These are phyloP conservation scores for Saccopteryx leptura DNA, from an alignment of 2,113 vertebrate species.

Conservation along the genomic window DNA sequence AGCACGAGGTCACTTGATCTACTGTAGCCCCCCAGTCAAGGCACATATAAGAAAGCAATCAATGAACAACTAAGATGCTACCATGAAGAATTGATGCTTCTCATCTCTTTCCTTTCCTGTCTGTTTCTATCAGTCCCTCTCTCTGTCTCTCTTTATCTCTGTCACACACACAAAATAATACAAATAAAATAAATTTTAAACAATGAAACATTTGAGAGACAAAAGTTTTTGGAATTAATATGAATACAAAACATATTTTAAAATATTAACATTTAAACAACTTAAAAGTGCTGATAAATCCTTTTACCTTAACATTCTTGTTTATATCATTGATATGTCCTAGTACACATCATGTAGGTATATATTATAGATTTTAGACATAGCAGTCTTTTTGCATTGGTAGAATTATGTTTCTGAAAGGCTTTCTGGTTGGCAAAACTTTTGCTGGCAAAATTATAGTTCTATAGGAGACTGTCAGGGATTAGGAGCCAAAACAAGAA, in stretches of 20 bases:
- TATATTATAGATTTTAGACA: neutral
- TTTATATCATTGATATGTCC: neutral
- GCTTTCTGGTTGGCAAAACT: constrained; percentile 1
- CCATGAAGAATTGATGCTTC: too few species aligned
- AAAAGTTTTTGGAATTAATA: constrained; percentile 18
- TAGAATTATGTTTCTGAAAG: constrained; percentile 22
- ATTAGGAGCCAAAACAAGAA: neutral
- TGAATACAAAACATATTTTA: constrained; percentile 40
- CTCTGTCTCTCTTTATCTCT: too few species aligned
- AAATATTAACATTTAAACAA: constrained; percentile 12
- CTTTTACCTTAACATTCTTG: neutral
- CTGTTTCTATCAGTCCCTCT: too few species aligned
- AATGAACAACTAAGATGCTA: too few species aligned
- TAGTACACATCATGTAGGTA: neutral
- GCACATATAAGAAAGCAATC: too few species aligned
- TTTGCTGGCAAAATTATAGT: neutral
- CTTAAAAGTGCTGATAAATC: neutral
- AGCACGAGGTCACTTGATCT: too few species aligned
- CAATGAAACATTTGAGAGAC: constrained; percentile 26
- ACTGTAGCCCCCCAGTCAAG: too few species aligned
- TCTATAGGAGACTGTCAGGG: neutral
- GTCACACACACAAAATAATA: neutral
- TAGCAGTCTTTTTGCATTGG: neutral
- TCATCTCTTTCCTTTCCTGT: too few species aligned
- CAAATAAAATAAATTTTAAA: constrained; percentile 48